Conservation (phyloP, 1,140 invertebrate species). For the Sinella curviseta region DNA sequence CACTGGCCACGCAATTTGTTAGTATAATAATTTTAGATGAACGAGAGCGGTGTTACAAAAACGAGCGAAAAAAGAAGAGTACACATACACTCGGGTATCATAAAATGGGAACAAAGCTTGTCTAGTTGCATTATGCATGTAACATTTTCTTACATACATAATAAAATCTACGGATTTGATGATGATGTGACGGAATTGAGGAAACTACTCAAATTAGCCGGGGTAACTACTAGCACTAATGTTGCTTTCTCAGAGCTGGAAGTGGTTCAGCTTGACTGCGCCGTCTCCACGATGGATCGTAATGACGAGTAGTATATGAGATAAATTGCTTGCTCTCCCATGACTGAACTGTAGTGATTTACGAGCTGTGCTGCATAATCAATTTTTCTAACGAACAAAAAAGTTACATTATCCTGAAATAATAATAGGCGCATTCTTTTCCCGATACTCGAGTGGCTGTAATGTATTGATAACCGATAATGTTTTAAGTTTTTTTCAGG, state of each 20-base stretch:
- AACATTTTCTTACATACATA: too few species aligned
- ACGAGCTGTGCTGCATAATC: constrained; percentile 13
- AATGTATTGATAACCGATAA: too few species aligned
- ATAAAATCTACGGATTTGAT: background rate
- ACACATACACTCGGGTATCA: too few species aligned
- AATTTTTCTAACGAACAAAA: constrained; percentile 8
- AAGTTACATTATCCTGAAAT: constrained; percentile 1
- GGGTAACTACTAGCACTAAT: background rate
- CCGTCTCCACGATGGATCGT: constrained; percentile 6
- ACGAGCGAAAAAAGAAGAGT: too few species aligned
- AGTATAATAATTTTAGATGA: too few species aligned
- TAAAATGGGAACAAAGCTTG: too few species aligned
- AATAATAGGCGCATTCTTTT: too few species aligned
- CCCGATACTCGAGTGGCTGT: too few species aligned
- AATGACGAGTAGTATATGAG: constrained; percentile 2
- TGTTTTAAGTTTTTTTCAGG: too few species aligned
- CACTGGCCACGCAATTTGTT: too few species aligned
- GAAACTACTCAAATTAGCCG: constrained; percentile 25
- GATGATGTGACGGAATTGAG: constrained; percentile 7
- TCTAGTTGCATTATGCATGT: too few species aligned
- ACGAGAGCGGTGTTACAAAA: too few species aligned
- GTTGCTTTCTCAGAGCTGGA: background rate
- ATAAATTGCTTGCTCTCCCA: constrained; percentile 11
- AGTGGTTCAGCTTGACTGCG: constrained; percentile 7
- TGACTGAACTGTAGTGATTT: constrained; percentile 2